A percentile compares a stretch with the other conserved stretches of the same genome.
These are phyloP conservation scores for Apus apus DNA, from an alignment of 2,113 vertebrate genomes.

Conservation along the genomic window DNA sequence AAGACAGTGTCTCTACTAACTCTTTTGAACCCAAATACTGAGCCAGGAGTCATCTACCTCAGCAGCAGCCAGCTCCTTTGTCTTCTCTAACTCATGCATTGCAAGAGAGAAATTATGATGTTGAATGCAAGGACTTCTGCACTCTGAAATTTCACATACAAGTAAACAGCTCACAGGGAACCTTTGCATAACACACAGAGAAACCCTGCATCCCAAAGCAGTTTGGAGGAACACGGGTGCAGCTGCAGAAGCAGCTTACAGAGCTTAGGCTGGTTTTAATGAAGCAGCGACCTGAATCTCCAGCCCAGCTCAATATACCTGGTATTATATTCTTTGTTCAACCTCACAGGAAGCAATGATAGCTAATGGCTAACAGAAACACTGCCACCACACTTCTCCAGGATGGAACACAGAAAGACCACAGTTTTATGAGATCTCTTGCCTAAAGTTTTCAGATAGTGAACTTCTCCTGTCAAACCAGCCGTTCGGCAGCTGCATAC, in stretches of 20 bases:
- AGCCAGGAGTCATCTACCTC: background rate
- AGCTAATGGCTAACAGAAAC: background rate
- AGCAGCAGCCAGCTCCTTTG: background rate
- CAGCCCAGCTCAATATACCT: background rate
- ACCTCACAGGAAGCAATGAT: fast-evolving
- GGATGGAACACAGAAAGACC: background rate
- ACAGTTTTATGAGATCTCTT: background rate
- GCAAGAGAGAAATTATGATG: background rate
- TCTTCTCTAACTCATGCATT: background rate
- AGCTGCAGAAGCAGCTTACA: too few relatives aligned
- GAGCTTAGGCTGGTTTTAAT: background rate
- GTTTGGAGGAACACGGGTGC: background rate
- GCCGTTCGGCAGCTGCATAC: background rate
- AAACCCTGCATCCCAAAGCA: background rate
- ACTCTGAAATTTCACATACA: fast-evolving
- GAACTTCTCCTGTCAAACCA: background rate
- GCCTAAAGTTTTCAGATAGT: background rate
- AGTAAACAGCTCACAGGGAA: background rate
- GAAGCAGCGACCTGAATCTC: background rate
- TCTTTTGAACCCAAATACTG: background rate
- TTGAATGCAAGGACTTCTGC: background rate
- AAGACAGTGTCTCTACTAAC: background rate
- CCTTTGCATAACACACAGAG: background rate
- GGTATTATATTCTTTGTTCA: background rate
- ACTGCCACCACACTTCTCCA: background rate